Conservation (phyloP, 2,113 vertebrate genomes). For the Pelobates fuscus region DNA sequence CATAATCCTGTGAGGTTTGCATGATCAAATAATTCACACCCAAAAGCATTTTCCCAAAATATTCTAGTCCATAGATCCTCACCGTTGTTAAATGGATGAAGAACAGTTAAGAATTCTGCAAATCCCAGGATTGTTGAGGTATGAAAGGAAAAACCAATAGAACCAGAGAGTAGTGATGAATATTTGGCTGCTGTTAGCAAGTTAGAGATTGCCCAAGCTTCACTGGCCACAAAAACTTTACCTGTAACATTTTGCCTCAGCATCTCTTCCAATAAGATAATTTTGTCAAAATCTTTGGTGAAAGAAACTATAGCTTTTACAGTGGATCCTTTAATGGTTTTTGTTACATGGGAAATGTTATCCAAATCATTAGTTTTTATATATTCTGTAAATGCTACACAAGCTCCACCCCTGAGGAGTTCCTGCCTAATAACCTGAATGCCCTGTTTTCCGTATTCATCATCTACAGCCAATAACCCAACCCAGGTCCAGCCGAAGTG, state of each 20-base stretch:
- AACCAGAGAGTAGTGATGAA: conserved; percentile 18
- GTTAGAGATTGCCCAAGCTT: conserved; percentile 31
- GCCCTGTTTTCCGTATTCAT: conserved; percentile 23
- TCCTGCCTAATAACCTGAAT: conserved; percentile 19
- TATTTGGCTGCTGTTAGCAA: neutral
- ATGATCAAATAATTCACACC: neutral
- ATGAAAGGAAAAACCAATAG: conserved; percentile 33
- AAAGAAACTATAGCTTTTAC: conserved; percentile 4
- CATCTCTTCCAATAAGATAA: conserved; percentile 12
- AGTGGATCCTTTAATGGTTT: conserved; percentile 10
- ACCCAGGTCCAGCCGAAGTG: conserved; percentile 25
- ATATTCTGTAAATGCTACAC: conserved; percentile 15
- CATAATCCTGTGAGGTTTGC: neutral
- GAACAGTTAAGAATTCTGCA: conserved; percentile 12
- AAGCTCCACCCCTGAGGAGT: conserved; percentile 14
- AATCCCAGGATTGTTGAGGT: conserved; percentile 36
- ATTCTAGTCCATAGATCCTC: conserved; percentile 4
- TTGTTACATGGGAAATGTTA: neutral
- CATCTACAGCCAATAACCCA: conserved; percentile 9
- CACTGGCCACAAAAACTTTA: conserved; percentile 19
- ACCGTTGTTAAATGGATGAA: neutral
- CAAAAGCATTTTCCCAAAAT: conserved; percentile 37
- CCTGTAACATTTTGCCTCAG: conserved; percentile 4
- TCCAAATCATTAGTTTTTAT: neutral
- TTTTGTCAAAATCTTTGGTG: conserved; percentile 3